A percentile compares a stretch with the other conserved stretches of the same genome.
Conservation (phyloP, 2,797 vertebrate species). For the Notamacropus eugenii region DNA sequence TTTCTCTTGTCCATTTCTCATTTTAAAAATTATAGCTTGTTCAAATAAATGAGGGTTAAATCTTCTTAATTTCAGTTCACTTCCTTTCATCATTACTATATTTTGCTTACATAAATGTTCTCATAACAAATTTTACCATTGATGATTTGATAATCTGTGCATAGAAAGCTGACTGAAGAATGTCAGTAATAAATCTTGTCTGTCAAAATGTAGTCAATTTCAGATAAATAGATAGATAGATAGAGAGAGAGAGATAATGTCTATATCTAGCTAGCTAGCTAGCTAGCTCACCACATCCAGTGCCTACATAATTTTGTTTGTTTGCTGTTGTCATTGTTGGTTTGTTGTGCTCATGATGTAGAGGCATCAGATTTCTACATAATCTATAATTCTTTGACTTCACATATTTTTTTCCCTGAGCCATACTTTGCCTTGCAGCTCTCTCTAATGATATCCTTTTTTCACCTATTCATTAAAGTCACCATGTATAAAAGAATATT, state of each 20-base stretch:
- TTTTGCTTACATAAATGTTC: neutral
- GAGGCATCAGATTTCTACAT: neutral
- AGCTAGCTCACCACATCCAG: neutral
- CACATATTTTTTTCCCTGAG: neutral
- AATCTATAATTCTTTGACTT: neutral
- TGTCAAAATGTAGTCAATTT: neutral
- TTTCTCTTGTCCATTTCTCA: neutral
- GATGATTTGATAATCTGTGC: neutral
- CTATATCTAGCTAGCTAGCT: too few relatives aligned
- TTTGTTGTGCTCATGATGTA: neutral
- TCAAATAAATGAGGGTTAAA: neutral
- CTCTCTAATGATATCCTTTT: neutral
- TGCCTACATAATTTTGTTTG: neutral
- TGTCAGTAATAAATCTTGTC: neutral
- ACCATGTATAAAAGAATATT: neutral
- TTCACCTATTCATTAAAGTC: neutral
- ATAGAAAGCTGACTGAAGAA: neutral
- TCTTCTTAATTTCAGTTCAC: neutral
- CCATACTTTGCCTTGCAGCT: neutral
- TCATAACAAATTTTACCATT: neutral
- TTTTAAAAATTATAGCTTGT: neutral
- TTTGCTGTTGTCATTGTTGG: neutral
- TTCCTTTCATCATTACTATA: neutral
- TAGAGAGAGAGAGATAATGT: too few relatives aligned
- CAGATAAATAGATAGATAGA: too few relatives aligned